A percentile compares a stretch with the other conserved stretches of the same genome.
Evolutionary conservation across 2,888 invertebrate genomes (phyloP).

Genomic region (Agonopterix alstromeriana): DNA sequence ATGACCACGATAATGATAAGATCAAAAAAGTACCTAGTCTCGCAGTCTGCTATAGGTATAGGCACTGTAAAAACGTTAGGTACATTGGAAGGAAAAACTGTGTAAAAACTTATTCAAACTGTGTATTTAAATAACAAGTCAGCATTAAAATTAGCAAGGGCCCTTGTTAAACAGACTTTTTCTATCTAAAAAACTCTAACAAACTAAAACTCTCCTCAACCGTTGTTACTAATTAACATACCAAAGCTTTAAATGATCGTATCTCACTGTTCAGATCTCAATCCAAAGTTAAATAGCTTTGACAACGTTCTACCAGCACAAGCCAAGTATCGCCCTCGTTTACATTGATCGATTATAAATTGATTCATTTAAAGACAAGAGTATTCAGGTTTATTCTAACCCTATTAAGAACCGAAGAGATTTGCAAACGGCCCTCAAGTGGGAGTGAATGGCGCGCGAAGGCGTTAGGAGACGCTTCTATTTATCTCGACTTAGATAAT

Average conservation of each 20-base stretch:
- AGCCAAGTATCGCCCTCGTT: slow-evolving; percentile 17
- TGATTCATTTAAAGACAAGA: slow-evolving; percentile 46
- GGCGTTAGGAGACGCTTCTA: slow-evolving; percentile 39
- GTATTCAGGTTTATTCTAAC: slow-evolving; percentile 33
- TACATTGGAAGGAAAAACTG: no score
- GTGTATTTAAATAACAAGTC: no score
- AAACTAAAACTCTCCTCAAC: no score
- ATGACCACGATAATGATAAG: no score
- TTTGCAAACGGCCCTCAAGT: slow-evolving; percentile 39
- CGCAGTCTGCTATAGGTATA: no score
- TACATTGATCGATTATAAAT: slow-evolving; percentile 42
- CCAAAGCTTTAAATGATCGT: neutral
- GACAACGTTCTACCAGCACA: slow-evolving; percentile 10
- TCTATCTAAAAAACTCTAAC: no score
- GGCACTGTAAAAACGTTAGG: no score
- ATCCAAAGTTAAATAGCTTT: slow-evolving; percentile 1
- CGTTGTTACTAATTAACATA: no score
- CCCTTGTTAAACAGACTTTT: no score
- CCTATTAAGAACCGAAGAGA: slow-evolving; percentile 37
- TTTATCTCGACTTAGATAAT: slow-evolving; percentile 67
- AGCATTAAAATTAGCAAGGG: no score
- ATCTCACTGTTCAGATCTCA: neutral
- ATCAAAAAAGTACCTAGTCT: no score
- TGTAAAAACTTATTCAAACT: no score
- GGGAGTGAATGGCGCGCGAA: slow-evolving; percentile 36